Conservation (phyloP, 2,888 invertebrate genomes). For the Exocentrus adspersus region DNA sequence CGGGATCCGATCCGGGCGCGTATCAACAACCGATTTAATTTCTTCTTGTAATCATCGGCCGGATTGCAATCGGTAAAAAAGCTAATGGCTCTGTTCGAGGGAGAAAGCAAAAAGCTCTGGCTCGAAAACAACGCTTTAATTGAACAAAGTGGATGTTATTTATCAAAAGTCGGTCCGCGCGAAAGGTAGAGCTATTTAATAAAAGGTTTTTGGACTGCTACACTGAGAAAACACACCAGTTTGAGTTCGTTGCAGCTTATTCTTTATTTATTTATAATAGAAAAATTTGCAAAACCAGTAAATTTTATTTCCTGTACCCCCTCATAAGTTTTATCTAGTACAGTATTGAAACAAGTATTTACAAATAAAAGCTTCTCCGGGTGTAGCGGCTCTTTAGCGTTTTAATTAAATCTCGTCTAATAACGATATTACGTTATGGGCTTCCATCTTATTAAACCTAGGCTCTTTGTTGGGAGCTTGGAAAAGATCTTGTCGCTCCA, state of each 20-base stretch:
- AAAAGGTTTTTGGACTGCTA: background rate
- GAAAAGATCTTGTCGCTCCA: background rate
- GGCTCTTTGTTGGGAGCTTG: background rate
- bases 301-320: no score
- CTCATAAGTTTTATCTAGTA: no score
- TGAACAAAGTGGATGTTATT: constrained; percentile 13
- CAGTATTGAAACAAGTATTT: background rate
- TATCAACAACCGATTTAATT: background rate
- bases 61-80: no score
- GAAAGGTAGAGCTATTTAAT: constrained; percentile 11
- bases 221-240: background rate
- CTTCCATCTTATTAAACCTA: background rate
- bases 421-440: background rate
- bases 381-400: background rate
- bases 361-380: background rate
- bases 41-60: background rate
- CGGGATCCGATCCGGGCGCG: background rate
- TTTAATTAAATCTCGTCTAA: constrained; percentile 1
- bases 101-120: background rate
- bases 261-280: no score
- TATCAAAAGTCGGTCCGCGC: background rate
- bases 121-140: constrained; percentile 9
- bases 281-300: no score
- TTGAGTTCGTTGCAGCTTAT: no score
- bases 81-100: background rate